Conservation (phyloP, 1,140 invertebrate genomes). For the Anthonomus grandis region DNA sequence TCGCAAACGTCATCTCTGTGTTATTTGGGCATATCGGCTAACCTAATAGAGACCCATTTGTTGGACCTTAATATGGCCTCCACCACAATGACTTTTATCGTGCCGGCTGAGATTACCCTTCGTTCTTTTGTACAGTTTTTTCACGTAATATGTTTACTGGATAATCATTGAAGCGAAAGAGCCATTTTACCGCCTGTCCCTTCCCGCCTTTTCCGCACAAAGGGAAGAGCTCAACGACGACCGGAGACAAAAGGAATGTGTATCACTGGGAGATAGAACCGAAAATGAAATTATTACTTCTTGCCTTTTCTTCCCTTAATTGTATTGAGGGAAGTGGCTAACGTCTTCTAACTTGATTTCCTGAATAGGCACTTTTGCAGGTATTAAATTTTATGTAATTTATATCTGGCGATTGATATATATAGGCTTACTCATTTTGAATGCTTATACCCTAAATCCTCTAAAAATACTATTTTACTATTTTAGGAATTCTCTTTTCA, state of each 20-base stretch:
- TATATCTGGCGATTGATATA: no score
- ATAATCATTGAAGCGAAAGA: slow-evolving; percentile 23
- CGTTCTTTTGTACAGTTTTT: slow-evolving; percentile 23
- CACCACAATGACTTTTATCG: slow-evolving; percentile 30
- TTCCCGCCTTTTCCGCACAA: not conserved
- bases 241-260: slow-evolving; percentile 7
- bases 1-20: slow-evolving; percentile 20
- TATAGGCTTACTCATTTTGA: no score
- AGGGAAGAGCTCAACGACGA: no score
- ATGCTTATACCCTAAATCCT: no score
- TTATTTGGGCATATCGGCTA: slow-evolving; percentile 34
- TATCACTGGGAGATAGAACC: slow-evolving; percentile 11
- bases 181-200: slow-evolving; percentile 8
- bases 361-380: no score
- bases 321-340: no score
- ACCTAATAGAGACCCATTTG: slow-evolving; percentile 43
- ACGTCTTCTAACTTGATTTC: no score
- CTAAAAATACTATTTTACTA: no score
- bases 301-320: no score
- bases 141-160: slow-evolving; percentile 29
- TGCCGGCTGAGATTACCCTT: slow-evolving; percentile 13
- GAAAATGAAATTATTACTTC: slow-evolving; percentile 20
- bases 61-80: slow-evolving; percentile 34
- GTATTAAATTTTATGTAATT: no score
- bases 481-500: no score